These are phyloP conservation scores for Meda fulgida DNA, from an alignment of 2,797 vertebrate genomes.

Conservation along the genomic window DNA sequence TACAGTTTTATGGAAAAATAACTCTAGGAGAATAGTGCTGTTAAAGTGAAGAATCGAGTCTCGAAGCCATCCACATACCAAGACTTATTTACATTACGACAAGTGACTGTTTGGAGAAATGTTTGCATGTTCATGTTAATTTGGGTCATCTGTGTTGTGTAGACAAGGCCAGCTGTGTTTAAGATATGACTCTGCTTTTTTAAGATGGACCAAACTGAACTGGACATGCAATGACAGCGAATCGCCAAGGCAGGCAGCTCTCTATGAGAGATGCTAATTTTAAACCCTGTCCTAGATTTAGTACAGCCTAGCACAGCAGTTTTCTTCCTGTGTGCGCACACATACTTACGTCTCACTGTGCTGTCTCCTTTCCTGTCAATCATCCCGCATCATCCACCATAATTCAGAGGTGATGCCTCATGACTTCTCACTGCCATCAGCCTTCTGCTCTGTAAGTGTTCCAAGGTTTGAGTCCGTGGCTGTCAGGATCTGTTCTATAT, in stretches of 20 bases:
- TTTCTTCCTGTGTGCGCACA: conserved; percentile 60
- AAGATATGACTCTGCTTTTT: conserved; percentile 47
- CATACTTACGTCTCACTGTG: conserved; percentile 66
- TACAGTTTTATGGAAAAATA: neutral
- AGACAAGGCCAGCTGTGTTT: conserved; percentile 41
- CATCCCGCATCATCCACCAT: conserved; percentile 73
- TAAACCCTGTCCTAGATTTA: conserved; percentile 74
- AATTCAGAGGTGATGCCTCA: conserved; percentile 78
- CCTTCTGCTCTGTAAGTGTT: conserved; percentile 82
- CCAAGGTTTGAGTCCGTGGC: conserved; percentile 76
- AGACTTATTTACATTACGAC: conserved; percentile 4
- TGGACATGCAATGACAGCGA: conserved; percentile 51
- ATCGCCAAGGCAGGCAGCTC: conserved; percentile 49
- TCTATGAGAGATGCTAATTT: conserved; percentile 71
- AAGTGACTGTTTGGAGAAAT: conserved; percentile 24
- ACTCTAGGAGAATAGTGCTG: neutral
- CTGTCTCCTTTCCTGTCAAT: conserved; percentile 76
- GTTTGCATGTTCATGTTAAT: conserved; percentile 14
- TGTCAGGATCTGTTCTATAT: conserved; percentile 59
- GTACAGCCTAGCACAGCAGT: conserved; percentile 74
- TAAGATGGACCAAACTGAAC: conserved; percentile 33
- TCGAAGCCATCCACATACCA: neutral
- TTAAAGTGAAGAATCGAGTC: conserved; percentile 9
- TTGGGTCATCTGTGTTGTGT: conserved; percentile 29
- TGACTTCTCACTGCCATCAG: conserved; percentile 82